A percentile compares a stretch with the other conserved stretches of the same genome.
Evolutionary conservation across 2,888 invertebrate species (phyloP).

Genomic region (Drosophila cognata): DNA sequence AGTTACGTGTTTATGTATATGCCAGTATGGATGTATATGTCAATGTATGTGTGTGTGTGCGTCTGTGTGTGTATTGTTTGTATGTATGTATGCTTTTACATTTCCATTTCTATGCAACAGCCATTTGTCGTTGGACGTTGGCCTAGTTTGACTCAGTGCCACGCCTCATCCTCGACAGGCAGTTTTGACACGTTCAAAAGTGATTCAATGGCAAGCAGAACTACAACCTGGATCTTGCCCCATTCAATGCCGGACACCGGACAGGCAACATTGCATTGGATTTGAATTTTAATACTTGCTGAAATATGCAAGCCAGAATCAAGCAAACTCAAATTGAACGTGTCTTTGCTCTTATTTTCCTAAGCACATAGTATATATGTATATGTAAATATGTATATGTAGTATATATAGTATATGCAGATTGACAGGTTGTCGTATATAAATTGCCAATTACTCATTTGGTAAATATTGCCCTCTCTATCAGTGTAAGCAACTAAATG

Average conservation of each 20-base stretch:
- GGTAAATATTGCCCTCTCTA: slow-evolving; percentile 12
- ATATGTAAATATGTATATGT: neutral
- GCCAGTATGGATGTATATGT: neutral
- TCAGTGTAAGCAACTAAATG: slow-evolving; percentile 4
- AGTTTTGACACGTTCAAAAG: slow-evolving; percentile 61
- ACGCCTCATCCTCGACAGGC: slow-evolving; percentile 30
- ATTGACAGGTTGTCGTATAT: slow-evolving; percentile 21
- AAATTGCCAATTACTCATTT: slow-evolving; percentile 18
- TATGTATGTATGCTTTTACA: slow-evolving; percentile 26
- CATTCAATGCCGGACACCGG: slow-evolving; percentile 16
- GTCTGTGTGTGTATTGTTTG: neutral
- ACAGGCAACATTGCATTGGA: slow-evolving; percentile 27
- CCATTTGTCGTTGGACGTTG: slow-evolving; percentile 52
- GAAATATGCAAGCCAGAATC: slow-evolving; percentile 58
- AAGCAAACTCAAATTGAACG: slow-evolving; percentile 36
- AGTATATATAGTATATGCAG: slow-evolving; percentile 16
- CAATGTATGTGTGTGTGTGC: neutral
- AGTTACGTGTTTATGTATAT: neutral
- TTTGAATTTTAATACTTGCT: slow-evolving; percentile 47
- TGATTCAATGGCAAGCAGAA: slow-evolving; percentile 49
- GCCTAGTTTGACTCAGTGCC: slow-evolving; percentile 47
- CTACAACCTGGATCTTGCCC: slow-evolving; percentile 32
- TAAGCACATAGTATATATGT: slow-evolving; percentile 2
- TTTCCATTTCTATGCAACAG: slow-evolving; percentile 55
- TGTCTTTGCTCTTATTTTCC: slow-evolving; percentile 29